Evolutionary conservation across 1,140 invertebrate genomes (phyloP), one percentile per base, ranked within the genome.

Genomic region (Sinonovacula constricta): DNA sequence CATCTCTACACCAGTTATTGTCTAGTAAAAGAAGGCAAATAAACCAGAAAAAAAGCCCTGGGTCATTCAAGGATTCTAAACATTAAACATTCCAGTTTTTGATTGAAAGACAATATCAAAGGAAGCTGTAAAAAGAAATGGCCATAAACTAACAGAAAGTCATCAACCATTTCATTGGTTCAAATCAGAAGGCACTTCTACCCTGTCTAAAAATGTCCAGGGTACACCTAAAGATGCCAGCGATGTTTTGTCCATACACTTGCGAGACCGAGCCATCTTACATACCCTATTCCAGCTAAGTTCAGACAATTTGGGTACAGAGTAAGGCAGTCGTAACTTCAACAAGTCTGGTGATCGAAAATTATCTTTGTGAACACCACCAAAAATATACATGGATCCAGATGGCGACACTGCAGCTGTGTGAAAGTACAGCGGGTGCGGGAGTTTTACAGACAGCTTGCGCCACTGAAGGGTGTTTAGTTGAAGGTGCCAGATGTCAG

Each of bases 381-480:
- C 82, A 59, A 79, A 83, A n/a, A 83, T 26, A 45, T 79, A 83
- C 77, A 83, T 70, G 36, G 79, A 68, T 4, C 76, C 68, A 5
- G 82, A 59, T 39, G 82, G 82, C 3, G 82, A 83, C 14, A 80
- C 51, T 14, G 39, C 56, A 0, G 63, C 74, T 28, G 75, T 65
- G 49, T 83, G 82, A 22, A 81, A 83, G 33, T 81, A 83, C 57
- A 83, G 18, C 2, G 75, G 67, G 10, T 79, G 63, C 1, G 82
- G 80, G 15, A 83, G 63, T 7, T 31, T 54, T 26, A 77, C 60
- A 14, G 31, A 22, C 1, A 83, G 56, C 57, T 74, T 71, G 2
- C 34, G 60, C 82, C 82, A 83, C 57, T 75, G 70, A 33, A 83
- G 78, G 5, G 45, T 74, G 28, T 60, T 34, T 10, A 83, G 59